Evolutionary conservation across 2,797 vertebrate genomes (phyloP), one percentile per base, ranked within the genome.

Genomic region (Phrynocephalus forsythii): DNA sequence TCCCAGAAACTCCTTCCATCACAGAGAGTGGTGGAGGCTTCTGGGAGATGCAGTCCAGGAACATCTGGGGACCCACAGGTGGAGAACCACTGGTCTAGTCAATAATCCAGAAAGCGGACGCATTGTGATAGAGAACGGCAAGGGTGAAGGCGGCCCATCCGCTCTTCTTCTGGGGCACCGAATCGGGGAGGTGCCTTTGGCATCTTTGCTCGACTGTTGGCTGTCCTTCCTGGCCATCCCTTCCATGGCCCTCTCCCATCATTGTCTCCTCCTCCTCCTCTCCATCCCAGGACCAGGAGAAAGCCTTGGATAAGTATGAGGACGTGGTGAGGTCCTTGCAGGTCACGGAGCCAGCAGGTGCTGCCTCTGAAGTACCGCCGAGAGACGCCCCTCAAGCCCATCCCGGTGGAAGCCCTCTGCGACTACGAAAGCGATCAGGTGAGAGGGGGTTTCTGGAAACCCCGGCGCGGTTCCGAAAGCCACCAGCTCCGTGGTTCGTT

Each of bases 331-430:
- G 92, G 85, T 95, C 96, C 7, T 97, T 99, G 8, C 97, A 98
- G 95, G 98, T n/a, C 97, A 84, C 97, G 98, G 52, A 98, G 98
- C 84, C 96, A 98, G 90, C 98, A 98, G 90, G 95, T 99, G 26
- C 91, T 98, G 71, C 99, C 99, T 0, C 97, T 99, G 87, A 97
- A 96, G 83, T 98, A 96, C 91, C 98, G 98, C 75, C 96, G 98
- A 0, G 96, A 98, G 86, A 92, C 90, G 0, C 97, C 97, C 0
- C 96, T 95, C 68, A 98, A 98, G 93, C 96, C 98, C 75, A 86
- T 99, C n/a, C 98, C 99, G 0, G 92, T 99, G 68, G 99, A 99
- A 94, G 98, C 99, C 0, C 97, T 99, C 30, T 99, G 99, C 44
- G 99, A 99, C 92, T 99, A 96, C 0, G 98, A 98, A 83, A 90